phyloP scores from a whole-genome alignment of 2,113 vertebrate species.

The Prochilodus magdalenae region DNA sequence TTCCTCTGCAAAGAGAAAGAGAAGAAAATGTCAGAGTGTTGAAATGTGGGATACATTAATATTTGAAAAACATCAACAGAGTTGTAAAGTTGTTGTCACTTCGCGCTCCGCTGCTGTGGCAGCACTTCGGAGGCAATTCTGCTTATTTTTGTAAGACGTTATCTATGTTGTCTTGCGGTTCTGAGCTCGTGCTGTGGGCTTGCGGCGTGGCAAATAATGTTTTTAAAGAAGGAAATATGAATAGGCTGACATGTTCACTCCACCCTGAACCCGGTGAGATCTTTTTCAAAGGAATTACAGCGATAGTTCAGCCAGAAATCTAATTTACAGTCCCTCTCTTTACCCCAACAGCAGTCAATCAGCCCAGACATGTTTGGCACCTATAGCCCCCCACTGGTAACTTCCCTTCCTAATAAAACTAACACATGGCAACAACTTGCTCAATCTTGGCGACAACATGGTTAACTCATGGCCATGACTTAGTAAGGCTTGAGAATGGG shows the following conservation, averaged over 20 bases:
- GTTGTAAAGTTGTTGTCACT: slow-evolving; percentile 17
- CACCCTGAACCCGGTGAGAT: not conserved
- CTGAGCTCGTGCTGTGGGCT: not conserved
- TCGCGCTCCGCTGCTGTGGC: not conserved
- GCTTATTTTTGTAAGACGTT: not conserved
- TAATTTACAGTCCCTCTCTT: too few species aligned
- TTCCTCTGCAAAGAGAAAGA: not conserved
- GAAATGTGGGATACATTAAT: slow-evolving; percentile 15
- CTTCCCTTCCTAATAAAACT: too few species aligned
- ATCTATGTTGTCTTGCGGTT: not conserved
- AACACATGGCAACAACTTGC: too few species aligned
- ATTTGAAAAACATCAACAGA: slow-evolving; percentile 6
- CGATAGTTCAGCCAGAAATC: too few species aligned
- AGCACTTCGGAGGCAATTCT: too few species aligned
- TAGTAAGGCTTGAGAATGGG: too few species aligned
- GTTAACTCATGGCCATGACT: too few species aligned
- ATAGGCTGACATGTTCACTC: not conserved
- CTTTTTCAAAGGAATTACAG: not conserved
- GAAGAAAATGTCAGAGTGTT: not conserved
- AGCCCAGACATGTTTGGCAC: too few species aligned
- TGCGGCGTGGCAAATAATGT: not conserved
- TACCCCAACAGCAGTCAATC: too few species aligned
- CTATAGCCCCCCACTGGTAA: too few species aligned
- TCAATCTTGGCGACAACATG: too few species aligned
- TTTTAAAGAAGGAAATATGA: not conserved